A percentile compares a stretch with the other conserved stretches of the same genome.
These are phyloP conservation scores for Panagrolaimus sp. DNA, from an alignment of 1,140 invertebrate species.

Conservation along the genomic window DNA sequence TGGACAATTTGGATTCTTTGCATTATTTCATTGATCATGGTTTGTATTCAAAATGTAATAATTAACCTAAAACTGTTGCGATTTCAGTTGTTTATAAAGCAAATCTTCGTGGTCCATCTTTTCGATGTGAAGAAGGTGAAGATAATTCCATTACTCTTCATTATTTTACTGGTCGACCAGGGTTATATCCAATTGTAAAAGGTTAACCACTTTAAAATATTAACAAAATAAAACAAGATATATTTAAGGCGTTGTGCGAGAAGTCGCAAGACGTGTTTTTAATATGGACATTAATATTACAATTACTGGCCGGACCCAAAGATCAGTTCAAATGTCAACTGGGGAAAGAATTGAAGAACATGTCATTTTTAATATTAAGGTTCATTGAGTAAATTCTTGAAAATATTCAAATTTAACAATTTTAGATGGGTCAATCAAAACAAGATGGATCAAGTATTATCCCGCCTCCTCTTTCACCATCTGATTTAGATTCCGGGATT, in stretches of 20 bases:
- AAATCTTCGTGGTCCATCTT: constrained; percentile 52
- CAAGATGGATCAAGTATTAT: not conserved
- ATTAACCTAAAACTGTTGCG: no score
- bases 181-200: constrained; percentile 61
- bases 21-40: constrained; percentile 42
- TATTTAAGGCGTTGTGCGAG: constrained; percentile 56
- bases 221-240: no score
- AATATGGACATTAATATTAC: constrained; percentile 54
- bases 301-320: constrained; percentile 51
- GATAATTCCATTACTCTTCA: constrained; percentile 60
- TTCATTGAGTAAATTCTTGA: not conserved
- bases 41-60: no score
- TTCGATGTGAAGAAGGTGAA: constrained; percentile 58
- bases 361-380: constrained; percentile 47
- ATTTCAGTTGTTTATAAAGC: constrained; percentile 44
- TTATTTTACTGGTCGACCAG: constrained; percentile 60
- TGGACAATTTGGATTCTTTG: constrained; percentile 46
- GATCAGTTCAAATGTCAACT: constrained; percentile 44
- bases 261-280: constrained; percentile 56
- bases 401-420: no score
- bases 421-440: not conserved
- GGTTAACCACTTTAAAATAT: no score
- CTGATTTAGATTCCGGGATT: not conserved
- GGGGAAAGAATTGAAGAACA: constrained; percentile 45
- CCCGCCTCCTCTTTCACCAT: not conserved